Conservation (phyloP, 2,113 vertebrate genomes). For the Pungitius pungitius region DNA sequence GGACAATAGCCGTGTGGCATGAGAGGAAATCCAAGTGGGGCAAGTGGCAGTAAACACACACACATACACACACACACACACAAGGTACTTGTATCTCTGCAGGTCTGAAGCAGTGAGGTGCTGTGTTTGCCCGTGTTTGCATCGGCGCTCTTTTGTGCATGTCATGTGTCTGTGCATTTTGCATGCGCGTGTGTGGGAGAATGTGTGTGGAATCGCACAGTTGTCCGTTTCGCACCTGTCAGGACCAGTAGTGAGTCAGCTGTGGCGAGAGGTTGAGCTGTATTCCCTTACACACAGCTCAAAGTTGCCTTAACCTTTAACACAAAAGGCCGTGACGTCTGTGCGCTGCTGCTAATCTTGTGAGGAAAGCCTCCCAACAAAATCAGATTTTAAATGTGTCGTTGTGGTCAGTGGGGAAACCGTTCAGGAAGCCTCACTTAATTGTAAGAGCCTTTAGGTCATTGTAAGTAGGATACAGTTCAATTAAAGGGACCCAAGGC, state of each 20-base stretch:
- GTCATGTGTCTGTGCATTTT: constrained; percentile 42
- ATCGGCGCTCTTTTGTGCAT: constrained; percentile 41
- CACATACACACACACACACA: constrained; percentile 52
- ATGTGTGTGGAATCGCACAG: constrained; percentile 35
- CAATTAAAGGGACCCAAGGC: background rate
- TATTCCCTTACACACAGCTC: constrained; percentile 51
- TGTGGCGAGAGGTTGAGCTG: constrained; percentile 50
- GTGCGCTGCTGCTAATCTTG: constrained; percentile 63
- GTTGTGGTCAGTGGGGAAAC: constrained; percentile 48
- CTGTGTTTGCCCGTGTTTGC: constrained; percentile 31
- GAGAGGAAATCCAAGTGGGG: constrained; percentile 65
- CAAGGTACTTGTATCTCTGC: constrained; percentile 41
- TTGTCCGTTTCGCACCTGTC: constrained; percentile 65
- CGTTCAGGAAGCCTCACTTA: constrained; percentile 38
- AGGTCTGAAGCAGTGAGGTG: constrained; percentile 40
- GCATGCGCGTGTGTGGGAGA: constrained; percentile 39
- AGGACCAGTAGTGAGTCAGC: constrained; percentile 67
- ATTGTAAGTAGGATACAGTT: constrained; percentile 13
- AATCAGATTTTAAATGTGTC: constrained; percentile 57
- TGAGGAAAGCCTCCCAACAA: constrained; percentile 52
- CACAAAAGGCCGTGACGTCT: constrained; percentile 73
- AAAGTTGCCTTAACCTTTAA: constrained; percentile 76
- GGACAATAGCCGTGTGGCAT: constrained; percentile 63
- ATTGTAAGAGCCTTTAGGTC: constrained; percentile 31
- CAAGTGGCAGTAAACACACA: constrained; percentile 61